Base-by-base conservation (phyloP, 2,797 vertebrate species). In the Potorous gilbertii region DNA sequence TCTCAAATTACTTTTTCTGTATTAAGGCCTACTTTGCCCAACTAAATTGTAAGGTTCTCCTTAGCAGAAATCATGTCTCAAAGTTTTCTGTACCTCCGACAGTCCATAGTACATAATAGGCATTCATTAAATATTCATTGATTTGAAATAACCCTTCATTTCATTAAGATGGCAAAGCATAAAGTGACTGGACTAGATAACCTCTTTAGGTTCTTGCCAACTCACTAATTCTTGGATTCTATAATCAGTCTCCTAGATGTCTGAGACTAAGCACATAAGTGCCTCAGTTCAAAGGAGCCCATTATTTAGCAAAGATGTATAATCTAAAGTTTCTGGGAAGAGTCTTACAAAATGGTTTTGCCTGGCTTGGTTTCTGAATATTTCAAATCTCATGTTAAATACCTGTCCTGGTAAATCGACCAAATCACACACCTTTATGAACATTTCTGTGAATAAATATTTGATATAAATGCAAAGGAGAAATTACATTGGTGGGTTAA, bases 41-140 rank as follows among this genome's bases (percentile, higher is more conserved):
- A 56, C 40, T 90, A 11, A 4, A 59, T 27, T 59, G 50, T 92
- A 59, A 91, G 55, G 12, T 91, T 95, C n/a, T 90, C 87, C 8
- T 8, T 28, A 3, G 18, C 54, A 92, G 89, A 93, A 90, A 55
- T 1, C 18, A 93, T 5, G 55, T 87, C 52, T 91, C 91, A 66
- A 95, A 91, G 50, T 90, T 90, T 29, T 62, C 93, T 81, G 92
- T 91, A 28, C 55, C 34, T 6, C 57, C 87, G 2, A 13, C 21
- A 1, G 4, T 96, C 46, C 27, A 96, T 94, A 92, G 27, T 13
- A 54, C 18, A 11, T 55, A 92, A 46, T 87, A 55, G 16, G 0
- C 52, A 94, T 40, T 94, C 5, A 94, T 55, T 34, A 93, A 62
- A 57, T 81, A 93, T 91, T 90, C 52, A 91, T 94, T 92, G 92